Conservation (phyloP, 2,797 vertebrate genomes). For the Anableps anableps region DNA sequence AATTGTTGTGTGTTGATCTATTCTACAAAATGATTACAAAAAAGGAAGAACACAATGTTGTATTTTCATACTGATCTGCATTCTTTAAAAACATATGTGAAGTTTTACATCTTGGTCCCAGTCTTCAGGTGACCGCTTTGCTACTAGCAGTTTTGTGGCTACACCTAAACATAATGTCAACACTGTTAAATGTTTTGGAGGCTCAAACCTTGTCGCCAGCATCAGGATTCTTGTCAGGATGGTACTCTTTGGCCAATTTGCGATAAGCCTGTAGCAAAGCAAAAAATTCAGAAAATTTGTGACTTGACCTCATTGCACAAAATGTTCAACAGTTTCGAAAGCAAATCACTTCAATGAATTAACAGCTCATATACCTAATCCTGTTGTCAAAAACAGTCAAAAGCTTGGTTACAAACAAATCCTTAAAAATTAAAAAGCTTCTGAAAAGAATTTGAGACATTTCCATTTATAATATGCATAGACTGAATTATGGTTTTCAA, state of each 20-base stretch:
- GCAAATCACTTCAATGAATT: neutral
- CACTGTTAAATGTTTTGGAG: slow-evolving; percentile 8
- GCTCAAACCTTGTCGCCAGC: slow-evolving; percentile 93
- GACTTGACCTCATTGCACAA: neutral
- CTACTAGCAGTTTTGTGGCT: neutral
- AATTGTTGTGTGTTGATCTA: neutral
- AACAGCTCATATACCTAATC: neutral
- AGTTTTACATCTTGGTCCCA: slow-evolving; percentile 12
- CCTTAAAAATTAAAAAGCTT: no score
- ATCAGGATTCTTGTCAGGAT: slow-evolving; percentile 97
- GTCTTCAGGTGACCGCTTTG: slow-evolving; percentile 13
- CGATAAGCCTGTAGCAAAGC: slow-evolving; percentile 87
- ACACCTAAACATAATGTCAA: neutral
- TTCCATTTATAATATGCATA: no score
- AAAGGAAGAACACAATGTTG: neutral
- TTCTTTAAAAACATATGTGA: no score
- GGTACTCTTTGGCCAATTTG: slow-evolving; percentile 96
- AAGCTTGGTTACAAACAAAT: no score
- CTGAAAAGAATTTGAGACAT: no score
- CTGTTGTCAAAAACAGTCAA: slow-evolving; percentile 61
- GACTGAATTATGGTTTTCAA: no score
- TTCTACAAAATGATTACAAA: slow-evolving; percentile 3
- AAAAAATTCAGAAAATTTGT: slow-evolving; percentile 15
- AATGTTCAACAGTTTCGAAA: neutral
- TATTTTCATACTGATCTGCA: slow-evolving; percentile 13